phyloP scores from a whole-genome alignment of 2,113 vertebrate genomes.

The Callorhinus ursinus region DNA sequence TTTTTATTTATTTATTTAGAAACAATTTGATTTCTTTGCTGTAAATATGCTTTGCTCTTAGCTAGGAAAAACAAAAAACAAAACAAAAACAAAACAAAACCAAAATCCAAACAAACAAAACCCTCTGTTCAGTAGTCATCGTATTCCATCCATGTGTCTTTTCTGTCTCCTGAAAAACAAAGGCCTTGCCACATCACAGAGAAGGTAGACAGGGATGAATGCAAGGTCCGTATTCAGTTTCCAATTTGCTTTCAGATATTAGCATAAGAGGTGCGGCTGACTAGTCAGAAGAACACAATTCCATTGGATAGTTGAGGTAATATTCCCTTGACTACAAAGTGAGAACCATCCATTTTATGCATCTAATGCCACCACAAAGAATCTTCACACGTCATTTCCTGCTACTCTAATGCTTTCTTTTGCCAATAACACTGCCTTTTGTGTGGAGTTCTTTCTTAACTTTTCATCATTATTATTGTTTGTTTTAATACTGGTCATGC shows the following conservation, averaged over 20 bases:
- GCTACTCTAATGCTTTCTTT: not conserved
- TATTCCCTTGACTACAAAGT: not conserved
- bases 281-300: not conserved
- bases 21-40: slow-evolving; percentile 40
- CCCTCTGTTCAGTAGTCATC: not conserved
- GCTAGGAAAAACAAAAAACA: not conserved
- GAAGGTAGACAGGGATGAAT: not conserved
- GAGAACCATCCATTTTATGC: not conserved
- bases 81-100: not conserved
- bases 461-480: not conserved
- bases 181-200: not conserved
- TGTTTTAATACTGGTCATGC: not conserved
- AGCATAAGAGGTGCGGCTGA: not conserved
- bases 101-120: not conserved
- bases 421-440: not conserved
- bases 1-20: not conserved
- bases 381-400: not conserved
- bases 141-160: not conserved
- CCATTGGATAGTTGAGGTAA: not conserved
- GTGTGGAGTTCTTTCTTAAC: not conserved
- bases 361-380: not conserved
- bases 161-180: not conserved
- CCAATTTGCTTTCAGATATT: not conserved
- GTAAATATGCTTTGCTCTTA: not conserved
- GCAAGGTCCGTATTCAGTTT: not conserved